Percentiles rank a stretch among this genome's conserved stretches.
Conservation (phyloP, 2,113 vertebrate species). For the Crotalus viridis region DNA sequence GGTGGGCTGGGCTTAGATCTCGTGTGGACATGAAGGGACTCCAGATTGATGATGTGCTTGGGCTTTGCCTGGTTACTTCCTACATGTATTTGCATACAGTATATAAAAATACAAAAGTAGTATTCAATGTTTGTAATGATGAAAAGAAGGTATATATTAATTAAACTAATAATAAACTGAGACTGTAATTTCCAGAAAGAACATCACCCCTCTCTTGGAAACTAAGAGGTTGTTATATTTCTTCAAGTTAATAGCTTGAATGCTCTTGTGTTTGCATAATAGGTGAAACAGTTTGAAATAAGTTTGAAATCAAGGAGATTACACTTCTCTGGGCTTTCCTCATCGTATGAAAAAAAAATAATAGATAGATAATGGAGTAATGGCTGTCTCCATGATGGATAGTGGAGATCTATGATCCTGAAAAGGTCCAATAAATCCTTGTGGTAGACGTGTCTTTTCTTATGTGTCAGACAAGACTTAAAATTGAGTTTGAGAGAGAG, state of each 20-base stretch:
- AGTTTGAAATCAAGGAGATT: neutral
- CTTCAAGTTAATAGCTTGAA: neutral
- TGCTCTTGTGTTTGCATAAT: neutral
- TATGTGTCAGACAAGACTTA: neutral
- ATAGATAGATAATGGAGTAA: neutral
- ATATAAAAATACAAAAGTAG: neutral
- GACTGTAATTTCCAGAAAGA: neutral
- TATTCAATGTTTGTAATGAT: neutral
- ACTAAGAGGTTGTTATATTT: neutral
- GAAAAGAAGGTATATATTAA: neutral
- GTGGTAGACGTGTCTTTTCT: neutral
- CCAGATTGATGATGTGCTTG: neutral
- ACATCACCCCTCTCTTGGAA: neutral
- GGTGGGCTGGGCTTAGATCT: neutral
- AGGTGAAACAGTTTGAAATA: neutral
- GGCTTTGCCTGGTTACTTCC: neutral
- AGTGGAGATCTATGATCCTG: neutral
- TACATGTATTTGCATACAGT: neutral
- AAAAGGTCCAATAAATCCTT: neutral
- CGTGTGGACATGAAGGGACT: neutral
- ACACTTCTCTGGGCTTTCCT: neutral
- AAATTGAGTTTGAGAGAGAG: neutral
- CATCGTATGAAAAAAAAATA: neutral
- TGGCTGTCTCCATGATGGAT: neutral
- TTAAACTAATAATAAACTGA: neutral